Percentiles rank a stretch among this genome's conserved stretches.
Conservation (phyloP, 2,888 invertebrate genomes). For the Sesia apiformis region DNA sequence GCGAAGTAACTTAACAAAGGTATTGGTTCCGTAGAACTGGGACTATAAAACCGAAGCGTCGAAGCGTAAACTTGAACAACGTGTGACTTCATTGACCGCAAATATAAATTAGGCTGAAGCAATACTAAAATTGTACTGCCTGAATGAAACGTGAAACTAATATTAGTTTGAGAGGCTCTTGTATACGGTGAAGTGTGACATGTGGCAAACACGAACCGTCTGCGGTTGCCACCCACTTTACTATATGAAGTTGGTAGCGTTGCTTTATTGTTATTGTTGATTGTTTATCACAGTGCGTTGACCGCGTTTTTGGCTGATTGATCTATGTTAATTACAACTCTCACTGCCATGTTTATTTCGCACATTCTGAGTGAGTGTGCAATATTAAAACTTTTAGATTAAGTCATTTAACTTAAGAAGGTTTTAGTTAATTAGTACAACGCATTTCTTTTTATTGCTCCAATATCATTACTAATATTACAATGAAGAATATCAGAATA, state of each 20-base stretch:
- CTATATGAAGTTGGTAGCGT: conserved; percentile 4
- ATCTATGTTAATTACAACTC: not conserved
- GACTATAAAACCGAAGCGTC: conserved; percentile 1
- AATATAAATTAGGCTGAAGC: conserved; percentile 37
- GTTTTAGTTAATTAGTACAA: too few relatives aligned
- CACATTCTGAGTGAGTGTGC: not conserved
- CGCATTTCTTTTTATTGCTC: too few relatives aligned
- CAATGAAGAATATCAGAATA: too few relatives aligned
- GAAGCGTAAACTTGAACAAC: conserved; percentile 25
- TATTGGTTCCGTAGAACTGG: not conserved
- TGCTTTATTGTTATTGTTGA: conserved; percentile 1
- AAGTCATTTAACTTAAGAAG: too few relatives aligned
- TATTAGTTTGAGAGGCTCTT: conserved; percentile 38
- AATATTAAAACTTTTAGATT: too few relatives aligned
- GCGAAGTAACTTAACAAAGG: not conserved
- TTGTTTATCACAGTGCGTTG: not conserved
- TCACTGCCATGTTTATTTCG: not conserved
- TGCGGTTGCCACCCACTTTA: conserved; percentile 11
- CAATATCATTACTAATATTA: too few relatives aligned
- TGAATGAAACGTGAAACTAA: conserved; percentile 46
- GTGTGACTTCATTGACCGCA: conserved; percentile 28
- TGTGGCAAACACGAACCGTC: conserved; percentile 16
- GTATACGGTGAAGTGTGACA: conserved; percentile 12
- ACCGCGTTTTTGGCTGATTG: not conserved
- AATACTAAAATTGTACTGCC: conserved; percentile 36